Conservation (phyloP, 2,113 vertebrate genomes). For the Anhinga anhinga region DNA sequence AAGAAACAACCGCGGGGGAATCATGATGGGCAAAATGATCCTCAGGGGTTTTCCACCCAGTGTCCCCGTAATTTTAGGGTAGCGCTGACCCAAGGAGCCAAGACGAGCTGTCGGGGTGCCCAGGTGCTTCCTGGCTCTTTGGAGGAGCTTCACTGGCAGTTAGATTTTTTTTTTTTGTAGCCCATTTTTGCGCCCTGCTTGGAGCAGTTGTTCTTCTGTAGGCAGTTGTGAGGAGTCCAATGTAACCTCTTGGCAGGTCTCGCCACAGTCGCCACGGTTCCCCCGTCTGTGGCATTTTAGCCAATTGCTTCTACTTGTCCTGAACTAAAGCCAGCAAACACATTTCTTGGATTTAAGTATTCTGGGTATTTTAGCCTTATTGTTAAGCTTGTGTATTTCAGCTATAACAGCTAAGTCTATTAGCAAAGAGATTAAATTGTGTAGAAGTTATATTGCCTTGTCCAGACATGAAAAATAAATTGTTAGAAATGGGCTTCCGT, state of each 20-base stretch:
- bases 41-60: background rate
- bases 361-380: slow-evolving; percentile 42
- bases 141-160: background rate
- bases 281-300: background rate
- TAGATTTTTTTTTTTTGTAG: background rate
- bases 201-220: background rate
- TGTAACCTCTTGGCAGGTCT: background rate
- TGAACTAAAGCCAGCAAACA: slow-evolving; percentile 31
- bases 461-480: slow-evolving; percentile 59
- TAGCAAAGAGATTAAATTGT: slow-evolving; percentile 59
- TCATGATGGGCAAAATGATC: background rate
- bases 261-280: fast-evolving
- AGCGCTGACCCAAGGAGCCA: background rate
- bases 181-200: background rate
- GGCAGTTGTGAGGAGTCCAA: background rate
- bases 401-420: slow-evolving; percentile 25
- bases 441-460: slow-evolving; percentile 52
- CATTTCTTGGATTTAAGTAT: slow-evolving; percentile 39
- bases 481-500: slow-evolving; percentile 40
- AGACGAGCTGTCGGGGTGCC: background rate
- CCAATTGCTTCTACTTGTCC: background rate
- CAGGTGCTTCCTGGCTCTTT: background rate
- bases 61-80: background rate
- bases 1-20: background rate
- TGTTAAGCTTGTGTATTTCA: slow-evolving; percentile 47